Base-by-base conservation (phyloP, 2,888 invertebrate species). In the Thymelicus sylvestris region DNA sequence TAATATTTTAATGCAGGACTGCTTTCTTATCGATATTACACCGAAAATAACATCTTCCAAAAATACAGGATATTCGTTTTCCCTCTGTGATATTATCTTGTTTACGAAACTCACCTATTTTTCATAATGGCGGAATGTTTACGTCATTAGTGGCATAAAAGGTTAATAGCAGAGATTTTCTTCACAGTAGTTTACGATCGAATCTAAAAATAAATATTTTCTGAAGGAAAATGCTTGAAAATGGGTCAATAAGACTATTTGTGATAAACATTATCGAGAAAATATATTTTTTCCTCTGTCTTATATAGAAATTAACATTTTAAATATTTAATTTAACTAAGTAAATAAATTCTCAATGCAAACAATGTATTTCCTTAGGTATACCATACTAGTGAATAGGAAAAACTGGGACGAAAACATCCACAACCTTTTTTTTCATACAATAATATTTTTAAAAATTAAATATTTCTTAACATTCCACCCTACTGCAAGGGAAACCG, bases 61-160 rank as follows among this genome's bases (percentile, higher is more conserved):
- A 41, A 8, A 41, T 41, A 41, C 7, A 13, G 4, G 12, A 4
- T 50, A 50, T 12, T 15, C 31, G 31, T 31, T 31, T 31, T 31
- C 31, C 31, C 31, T 3, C 31, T 31, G 5, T 31, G 31, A 50
- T 48, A 65, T 64, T 55, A 59, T n/a, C 12, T 8, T 39, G n/a
- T 60, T 60, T 60, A 39, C 15, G 8, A 60, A 60, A 60, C 39
- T 41, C 55, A 57, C 13, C 57, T 61, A 19, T n/a, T 44, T 61
- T 39, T 65, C 72, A 75, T 75, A 73, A 75, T 74, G 74, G 73
- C 75, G 73, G 73, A 69, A 73, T 81, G 81, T 82, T 82, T 80
- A 76, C 81, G 73, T 75, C 79, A 77, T 76, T 75, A 61, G 57
- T 13, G 31, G 57, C 24, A 13, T 24, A 31, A 31, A 3, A 31